Percentiles rank a stretch among this genome's conserved stretches.
Conservation (phyloP, 2,888 invertebrate species). For the Eulithis testata region DNA sequence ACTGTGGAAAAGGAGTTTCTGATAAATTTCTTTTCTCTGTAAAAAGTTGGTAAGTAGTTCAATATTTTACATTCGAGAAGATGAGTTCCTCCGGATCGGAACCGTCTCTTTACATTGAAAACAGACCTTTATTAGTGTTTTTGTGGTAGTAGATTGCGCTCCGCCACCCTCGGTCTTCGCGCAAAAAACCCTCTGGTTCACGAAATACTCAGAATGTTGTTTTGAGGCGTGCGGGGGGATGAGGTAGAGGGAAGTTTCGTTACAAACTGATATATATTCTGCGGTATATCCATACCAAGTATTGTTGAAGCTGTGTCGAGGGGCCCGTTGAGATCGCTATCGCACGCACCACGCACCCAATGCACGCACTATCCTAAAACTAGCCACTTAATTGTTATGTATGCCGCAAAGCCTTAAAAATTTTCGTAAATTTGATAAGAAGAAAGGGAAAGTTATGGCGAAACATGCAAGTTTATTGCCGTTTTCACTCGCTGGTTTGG, state of each 20-base stretch:
- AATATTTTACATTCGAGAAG: background rate
- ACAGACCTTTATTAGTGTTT: conserved; percentile 74
- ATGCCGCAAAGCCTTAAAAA: conserved; percentile 64
- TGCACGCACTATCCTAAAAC: conserved; percentile 83
- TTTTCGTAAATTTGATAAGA: conserved; percentile 46
- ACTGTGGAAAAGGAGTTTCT: too few species aligned
- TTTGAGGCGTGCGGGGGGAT: conserved; percentile 67
- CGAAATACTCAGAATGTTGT: conserved; percentile 80
- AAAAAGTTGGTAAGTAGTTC: too few species aligned
- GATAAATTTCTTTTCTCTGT: too few species aligned
- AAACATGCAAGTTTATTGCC: conserved; percentile 42
- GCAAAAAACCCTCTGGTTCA: conserved; percentile 82
- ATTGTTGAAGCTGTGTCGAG: conserved; percentile 39
- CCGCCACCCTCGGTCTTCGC: conserved; percentile 81
- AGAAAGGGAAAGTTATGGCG: conserved; percentile 46
- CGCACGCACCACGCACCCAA: conserved; percentile 75
- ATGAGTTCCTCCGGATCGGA: conserved; percentile 30
- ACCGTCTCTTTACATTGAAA: conserved; percentile 50
- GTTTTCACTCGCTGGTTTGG: conserved; percentile 42
- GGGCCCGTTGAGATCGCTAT: conserved; percentile 79
- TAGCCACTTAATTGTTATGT: conserved; percentile 81
- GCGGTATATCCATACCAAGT: conserved; percentile 16
- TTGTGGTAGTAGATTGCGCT: conserved; percentile 81
- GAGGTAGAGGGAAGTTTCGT: conserved; percentile 33
- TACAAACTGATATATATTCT: conserved; percentile 27